phyloP scores from a whole-genome alignment of 2,113 vertebrate species.

The Anser cygnoides region DNA sequence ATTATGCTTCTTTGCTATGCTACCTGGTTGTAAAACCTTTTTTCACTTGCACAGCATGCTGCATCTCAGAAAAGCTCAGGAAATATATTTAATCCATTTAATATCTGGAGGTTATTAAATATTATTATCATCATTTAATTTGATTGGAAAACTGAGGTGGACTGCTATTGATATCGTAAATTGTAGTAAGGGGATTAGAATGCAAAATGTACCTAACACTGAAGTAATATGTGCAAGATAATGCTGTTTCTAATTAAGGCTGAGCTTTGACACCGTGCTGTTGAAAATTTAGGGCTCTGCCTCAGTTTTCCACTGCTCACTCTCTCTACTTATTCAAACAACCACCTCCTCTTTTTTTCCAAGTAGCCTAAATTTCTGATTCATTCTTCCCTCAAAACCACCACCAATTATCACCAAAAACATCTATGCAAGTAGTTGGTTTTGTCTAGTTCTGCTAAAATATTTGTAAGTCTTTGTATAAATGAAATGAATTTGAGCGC shows the following conservation, averaged over 20 bases:
- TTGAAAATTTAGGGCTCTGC: neutral
- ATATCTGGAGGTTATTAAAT: neutral
- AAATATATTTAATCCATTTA: neutral
- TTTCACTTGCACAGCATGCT: neutral
- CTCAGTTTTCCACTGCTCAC: neutral
- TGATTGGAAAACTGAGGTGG: neutral
- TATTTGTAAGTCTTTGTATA: neutral
- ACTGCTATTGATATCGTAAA: neutral
- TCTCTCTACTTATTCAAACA: neutral
- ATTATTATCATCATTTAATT: neutral
- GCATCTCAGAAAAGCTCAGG: neutral
- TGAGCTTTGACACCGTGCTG: neutral
- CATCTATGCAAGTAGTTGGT: neutral
- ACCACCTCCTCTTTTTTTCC: neutral
- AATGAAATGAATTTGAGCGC: neutral
- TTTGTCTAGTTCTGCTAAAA: neutral
- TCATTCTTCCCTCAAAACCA: neutral
- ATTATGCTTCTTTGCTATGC: neutral
- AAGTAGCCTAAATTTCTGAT: neutral
- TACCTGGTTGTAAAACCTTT: neutral
- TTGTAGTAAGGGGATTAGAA: neutral
- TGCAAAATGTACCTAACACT: neutral
- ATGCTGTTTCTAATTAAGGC: conserved; percentile 2
- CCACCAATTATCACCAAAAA: neutral
- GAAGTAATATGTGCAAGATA: neutral